Evolutionary conservation across 2,797 vertebrate genomes (phyloP).

Genomic region (Ambastaia sidthimunki): DNA sequence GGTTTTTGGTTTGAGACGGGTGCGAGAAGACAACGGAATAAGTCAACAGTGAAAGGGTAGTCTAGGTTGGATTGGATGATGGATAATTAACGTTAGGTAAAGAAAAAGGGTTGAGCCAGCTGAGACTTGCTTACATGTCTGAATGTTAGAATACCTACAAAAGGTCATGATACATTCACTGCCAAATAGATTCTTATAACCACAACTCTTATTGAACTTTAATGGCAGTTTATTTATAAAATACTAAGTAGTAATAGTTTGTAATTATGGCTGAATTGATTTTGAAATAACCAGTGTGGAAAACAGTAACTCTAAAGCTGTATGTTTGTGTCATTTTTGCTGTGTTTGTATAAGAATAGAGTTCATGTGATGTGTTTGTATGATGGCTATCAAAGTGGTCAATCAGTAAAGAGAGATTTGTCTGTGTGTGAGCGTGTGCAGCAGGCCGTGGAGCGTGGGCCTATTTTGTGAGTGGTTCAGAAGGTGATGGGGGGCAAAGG

Average conservation of each 20-base stretch:
- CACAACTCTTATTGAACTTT: background rate
- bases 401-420: slow-evolving; percentile 30
- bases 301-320: too few species aligned
- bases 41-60: slow-evolving; percentile 7
- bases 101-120: slow-evolving; percentile 3
- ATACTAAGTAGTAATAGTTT: too few species aligned
- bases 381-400: slow-evolving; percentile 38
- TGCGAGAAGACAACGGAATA: slow-evolving; percentile 4
- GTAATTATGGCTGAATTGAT: too few species aligned
- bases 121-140: slow-evolving; percentile 17
- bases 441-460: slow-evolving; percentile 32
- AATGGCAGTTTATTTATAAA: background rate
- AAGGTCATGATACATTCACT: too few species aligned
- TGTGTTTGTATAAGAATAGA: background rate
- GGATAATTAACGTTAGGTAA: slow-evolving; percentile 14
- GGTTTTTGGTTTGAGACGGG: background rate
- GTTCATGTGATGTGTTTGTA: slow-evolving; percentile 29
- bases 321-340: background rate
- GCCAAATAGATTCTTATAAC: too few species aligned
- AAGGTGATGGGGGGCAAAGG: slow-evolving; percentile 56
- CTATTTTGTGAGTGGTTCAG: slow-evolving; percentile 50
- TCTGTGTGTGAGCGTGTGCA: slow-evolving; percentile 11
- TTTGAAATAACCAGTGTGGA: too few species aligned
- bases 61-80: slow-evolving; percentile 29
- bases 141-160: too few species aligned